Conservation (phyloP, 2,113 vertebrate species). For the Phodopus roborovskii region DNA sequence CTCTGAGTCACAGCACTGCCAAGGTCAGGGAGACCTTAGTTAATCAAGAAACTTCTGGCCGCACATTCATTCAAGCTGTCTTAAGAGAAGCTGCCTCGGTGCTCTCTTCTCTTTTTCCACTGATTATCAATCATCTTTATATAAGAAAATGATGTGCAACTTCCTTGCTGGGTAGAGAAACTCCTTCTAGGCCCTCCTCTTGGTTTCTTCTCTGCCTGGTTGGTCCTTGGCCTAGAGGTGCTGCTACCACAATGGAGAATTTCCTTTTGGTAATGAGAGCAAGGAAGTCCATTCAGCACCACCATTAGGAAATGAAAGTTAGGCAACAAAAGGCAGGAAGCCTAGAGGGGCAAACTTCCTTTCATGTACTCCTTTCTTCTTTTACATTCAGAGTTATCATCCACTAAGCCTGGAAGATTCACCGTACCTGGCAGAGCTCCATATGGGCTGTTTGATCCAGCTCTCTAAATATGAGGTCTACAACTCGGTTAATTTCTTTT, state of each 20-base stretch:
- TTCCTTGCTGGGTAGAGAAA: conserved; percentile 7
- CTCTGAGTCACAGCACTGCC: conserved; percentile 65
- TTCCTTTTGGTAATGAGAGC: not conserved
- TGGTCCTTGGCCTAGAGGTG: conserved; percentile 50
- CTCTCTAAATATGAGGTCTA: conserved; percentile 49
- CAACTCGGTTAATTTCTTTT: conserved; percentile 21
- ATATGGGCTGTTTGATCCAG: conserved; percentile 54
- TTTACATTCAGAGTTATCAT: conserved; percentile 42
- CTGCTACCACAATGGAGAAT: conserved; percentile 47
- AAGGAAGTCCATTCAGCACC: not conserved
- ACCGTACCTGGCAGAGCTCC: conserved; percentile 36
- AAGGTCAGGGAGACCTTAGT: conserved; percentile 84
- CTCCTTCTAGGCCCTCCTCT: not conserved
- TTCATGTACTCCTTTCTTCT: conserved; percentile 41
- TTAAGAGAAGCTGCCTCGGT: conserved; percentile 56
- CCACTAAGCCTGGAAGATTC: conserved; percentile 48
- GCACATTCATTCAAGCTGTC: conserved; percentile 34
- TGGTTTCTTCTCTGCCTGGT: not conserved
- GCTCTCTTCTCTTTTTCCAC: conserved; percentile 44
- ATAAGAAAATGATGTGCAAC: conserved; percentile 33
- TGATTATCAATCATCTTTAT: conserved; percentile 72
- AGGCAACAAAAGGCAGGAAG: conserved; percentile 59
- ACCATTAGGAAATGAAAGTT: conserved; percentile 21
- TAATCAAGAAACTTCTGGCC: conserved; percentile 72
- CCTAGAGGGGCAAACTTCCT: not conserved